A percentile compares a stretch with the other conserved stretches of the same genome.
Evolutionary conservation across 2,888 invertebrate genomes (phyloP).

Genomic region (Thera obeliscata): DNA sequence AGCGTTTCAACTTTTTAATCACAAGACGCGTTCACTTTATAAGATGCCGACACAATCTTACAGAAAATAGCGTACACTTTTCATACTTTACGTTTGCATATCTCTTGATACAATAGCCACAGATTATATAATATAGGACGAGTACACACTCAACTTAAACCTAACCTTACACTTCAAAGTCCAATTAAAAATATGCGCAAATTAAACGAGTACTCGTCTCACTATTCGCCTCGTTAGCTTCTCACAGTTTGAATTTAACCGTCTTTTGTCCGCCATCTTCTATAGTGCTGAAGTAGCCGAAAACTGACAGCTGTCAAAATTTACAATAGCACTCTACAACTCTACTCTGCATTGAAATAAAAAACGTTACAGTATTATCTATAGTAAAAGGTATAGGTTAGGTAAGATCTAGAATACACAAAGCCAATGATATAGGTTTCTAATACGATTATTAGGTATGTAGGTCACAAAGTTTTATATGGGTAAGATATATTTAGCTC

Average conservation of each 20-base stretch:
- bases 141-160: conserved; percentile 65
- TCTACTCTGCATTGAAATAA: conserved; percentile 25
- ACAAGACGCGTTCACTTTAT: conserved; percentile 10
- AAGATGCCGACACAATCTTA: not conserved
- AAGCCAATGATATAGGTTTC: not conserved
- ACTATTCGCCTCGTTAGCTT: conserved; percentile 63
- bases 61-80: not conserved
- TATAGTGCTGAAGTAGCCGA: conserved; percentile 4
- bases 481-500: not conserved
- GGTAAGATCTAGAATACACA: not conserved
- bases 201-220: conserved; percentile 79
- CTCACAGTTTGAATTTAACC: conserved; percentile 39
- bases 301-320: conserved; percentile 15
- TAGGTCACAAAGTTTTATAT: not conserved
- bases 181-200: conserved; percentile 73
- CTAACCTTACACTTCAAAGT: conserved; percentile 69
- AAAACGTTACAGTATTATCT: conserved; percentile 1
- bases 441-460: not conserved
- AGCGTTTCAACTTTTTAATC: conserved; percentile 10
- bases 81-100: not conserved
- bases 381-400: not conserved
- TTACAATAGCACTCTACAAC: conserved; percentile 25
- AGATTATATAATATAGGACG: conserved; percentile 52
- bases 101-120: conserved; percentile 1
- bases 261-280: conserved; percentile 44